A percentile compares a stretch with the other conserved stretches of the same genome.
Evolutionary conservation across 92 coral and sea anemone species (phyloP).

Genomic region (Porites lobata): DNA sequence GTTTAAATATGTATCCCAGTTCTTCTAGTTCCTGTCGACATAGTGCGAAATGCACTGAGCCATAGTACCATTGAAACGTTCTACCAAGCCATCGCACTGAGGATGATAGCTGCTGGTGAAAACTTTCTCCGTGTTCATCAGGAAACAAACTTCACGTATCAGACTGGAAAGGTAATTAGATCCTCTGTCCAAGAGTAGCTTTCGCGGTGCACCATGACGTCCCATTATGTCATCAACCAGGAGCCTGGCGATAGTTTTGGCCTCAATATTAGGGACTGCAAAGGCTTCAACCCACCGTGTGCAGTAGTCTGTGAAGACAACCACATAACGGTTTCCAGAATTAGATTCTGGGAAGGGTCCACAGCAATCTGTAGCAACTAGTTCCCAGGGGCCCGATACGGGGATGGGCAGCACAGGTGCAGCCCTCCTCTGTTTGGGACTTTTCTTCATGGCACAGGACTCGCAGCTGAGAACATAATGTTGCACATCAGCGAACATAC

Average conservation of each 20-base stretch:
- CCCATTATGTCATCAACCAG: slow-evolving; percentile 44
- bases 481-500: slow-evolving; percentile 61
- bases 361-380: slow-evolving; percentile 25
- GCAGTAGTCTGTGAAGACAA: slow-evolving; percentile 53
- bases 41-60: slow-evolving; percentile 47
- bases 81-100: slow-evolving; percentile 43
- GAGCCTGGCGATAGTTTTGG: slow-evolving; percentile 39
- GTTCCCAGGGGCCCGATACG: slow-evolving; percentile 46
- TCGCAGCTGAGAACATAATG: slow-evolving; percentile 1
- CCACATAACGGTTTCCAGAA: slow-evolving; percentile 55
- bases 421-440: slow-evolving; percentile 4
- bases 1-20: slow-evolving; percentile 71
- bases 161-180: slow-evolving; percentile 50
- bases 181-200: slow-evolving; percentile 49
- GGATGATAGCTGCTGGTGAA: slow-evolving; percentile 70
- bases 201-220: slow-evolving; percentile 57
- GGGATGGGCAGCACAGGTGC: slow-evolving; percentile 61
- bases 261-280: slow-evolving; percentile 55
- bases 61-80: slow-evolving; percentile 32
- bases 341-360: slow-evolving; percentile 56
- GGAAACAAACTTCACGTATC: slow-evolving; percentile 38
- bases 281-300: slow-evolving; percentile 68
- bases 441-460: slow-evolving; percentile 58
- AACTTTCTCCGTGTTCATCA: slow-evolving; percentile 54
- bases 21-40: slow-evolving; percentile 43